Evolutionary conservation across 2,113 vertebrate genomes (phyloP).

Genomic region (Manacus vitellinus): DNA sequence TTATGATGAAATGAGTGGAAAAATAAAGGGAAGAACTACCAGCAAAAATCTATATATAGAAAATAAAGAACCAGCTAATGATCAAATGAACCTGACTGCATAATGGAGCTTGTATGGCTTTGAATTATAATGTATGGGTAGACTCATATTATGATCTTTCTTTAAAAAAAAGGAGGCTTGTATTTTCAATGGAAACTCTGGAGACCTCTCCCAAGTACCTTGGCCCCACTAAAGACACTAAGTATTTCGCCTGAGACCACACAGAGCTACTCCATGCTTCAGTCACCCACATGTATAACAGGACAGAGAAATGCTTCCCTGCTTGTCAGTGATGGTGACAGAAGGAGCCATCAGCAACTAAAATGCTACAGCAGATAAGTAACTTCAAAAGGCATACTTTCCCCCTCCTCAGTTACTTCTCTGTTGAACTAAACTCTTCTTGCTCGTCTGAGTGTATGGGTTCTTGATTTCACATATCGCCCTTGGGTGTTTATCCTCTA

Average conservation of each 20-base stretch:
- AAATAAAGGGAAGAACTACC: neutral
- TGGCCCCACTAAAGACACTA: neutral
- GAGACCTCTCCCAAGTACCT: neutral
- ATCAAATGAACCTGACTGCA: neutral
- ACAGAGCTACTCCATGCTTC: neutral
- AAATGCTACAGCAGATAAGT: neutral
- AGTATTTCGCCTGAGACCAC: neutral
- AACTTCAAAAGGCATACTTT: neutral
- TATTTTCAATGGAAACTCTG: neutral
- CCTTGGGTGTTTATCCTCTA: conserved; percentile 24
- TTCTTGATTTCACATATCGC: neutral
- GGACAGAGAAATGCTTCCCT: neutral
- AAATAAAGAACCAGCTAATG: neutral
- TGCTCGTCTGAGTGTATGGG: neutral
- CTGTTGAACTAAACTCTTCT: neutral
- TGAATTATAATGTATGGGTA: neutral
- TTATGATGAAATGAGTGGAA: neutral
- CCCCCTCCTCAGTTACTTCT: neutral
- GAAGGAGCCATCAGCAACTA: neutral
- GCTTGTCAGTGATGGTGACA: neutral
- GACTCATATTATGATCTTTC: neutral
- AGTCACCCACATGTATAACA: neutral
- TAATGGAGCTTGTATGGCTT: neutral
- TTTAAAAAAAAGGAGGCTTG: neutral
- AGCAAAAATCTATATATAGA: neutral